Conservation (phyloP, 1,140 invertebrate genomes). For the Linepithema humile region DNA sequence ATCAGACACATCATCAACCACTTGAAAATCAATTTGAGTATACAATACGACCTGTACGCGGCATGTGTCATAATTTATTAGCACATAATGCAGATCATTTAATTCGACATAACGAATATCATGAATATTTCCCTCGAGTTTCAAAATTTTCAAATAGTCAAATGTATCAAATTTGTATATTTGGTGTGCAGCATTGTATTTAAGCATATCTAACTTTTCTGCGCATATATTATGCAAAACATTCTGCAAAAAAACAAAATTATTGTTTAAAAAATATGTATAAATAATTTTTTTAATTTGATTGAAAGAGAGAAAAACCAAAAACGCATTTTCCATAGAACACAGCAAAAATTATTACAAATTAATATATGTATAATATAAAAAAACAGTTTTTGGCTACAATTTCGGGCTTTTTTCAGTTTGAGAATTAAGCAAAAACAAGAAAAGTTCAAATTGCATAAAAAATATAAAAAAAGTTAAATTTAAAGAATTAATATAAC, state of each 20-base stretch:
- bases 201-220: conserved; percentile 68
- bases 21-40: conserved; percentile 63
- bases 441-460: too few species aligned
- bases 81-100: conserved; percentile 75
- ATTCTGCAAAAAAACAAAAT: conserved; percentile 9
- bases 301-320: too few species aligned
- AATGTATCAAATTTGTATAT: conserved; percentile 83
- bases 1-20: conserved; percentile 50
- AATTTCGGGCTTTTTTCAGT: too few species aligned
- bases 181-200: conserved; percentile 73
- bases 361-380: too few species aligned
- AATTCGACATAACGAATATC: conserved; percentile 76
- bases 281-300: not conserved
- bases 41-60: conserved; percentile 67
- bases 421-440: too few species aligned
- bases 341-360: too few species aligned
- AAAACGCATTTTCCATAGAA: too few species aligned
- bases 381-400: too few species aligned
- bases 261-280: not conserved
- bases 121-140: conserved; percentile 74
- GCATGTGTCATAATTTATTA: conserved; percentile 78
- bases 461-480: too few species aligned
- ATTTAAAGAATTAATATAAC: too few species aligned
- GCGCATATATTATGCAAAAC: conserved; percentile 75
- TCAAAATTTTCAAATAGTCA: conserved; percentile 77